A percentile compares a stretch with the other conserved stretches of the same genome.
Evolutionary conservation across 2,797 vertebrate species (phyloP).

Genomic region (Rhabdophis nuchalis): DNA sequence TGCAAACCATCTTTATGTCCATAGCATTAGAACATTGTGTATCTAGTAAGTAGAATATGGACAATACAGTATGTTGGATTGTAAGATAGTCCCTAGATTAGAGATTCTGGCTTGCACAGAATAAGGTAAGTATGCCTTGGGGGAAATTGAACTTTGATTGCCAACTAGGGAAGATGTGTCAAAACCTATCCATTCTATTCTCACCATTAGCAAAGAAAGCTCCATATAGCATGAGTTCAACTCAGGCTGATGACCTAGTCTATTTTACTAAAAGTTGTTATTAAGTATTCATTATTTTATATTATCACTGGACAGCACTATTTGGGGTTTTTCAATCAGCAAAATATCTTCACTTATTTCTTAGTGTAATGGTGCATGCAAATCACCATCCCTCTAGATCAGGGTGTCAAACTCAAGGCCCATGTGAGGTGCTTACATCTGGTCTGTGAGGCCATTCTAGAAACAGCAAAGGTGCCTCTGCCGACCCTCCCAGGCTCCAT

Average conservation of each 20-base stretch:
- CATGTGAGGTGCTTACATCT: too few relatives aligned
- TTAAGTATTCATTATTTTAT: not conserved
- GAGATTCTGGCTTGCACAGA: not conserved
- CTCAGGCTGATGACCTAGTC: not conserved
- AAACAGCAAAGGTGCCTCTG: too few relatives aligned
- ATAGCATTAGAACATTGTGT: not conserved
- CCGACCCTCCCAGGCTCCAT: too few relatives aligned
- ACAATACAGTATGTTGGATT: not conserved
- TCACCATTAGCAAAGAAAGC: not conserved
- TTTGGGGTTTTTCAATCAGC: not conserved
- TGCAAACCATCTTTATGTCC: not conserved
- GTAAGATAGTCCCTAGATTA: not conserved
- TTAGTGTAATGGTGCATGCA: not conserved
- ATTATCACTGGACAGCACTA: not conserved
- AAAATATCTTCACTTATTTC: not conserved
- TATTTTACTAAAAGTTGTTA: not conserved
- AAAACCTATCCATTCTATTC: not conserved
- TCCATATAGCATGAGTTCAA: not conserved
- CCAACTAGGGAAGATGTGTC: not conserved
- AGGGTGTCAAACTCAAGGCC: too few relatives aligned
- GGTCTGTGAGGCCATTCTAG: too few relatives aligned
- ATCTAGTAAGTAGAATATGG: not conserved
- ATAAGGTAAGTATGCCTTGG: not conserved
- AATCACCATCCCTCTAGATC: not conserved
- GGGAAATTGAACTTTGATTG: not conserved